These are phyloP conservation scores for Aelia acuminata DNA, from an alignment of 2,888 invertebrate genomes.

Conservation along the genomic window DNA sequence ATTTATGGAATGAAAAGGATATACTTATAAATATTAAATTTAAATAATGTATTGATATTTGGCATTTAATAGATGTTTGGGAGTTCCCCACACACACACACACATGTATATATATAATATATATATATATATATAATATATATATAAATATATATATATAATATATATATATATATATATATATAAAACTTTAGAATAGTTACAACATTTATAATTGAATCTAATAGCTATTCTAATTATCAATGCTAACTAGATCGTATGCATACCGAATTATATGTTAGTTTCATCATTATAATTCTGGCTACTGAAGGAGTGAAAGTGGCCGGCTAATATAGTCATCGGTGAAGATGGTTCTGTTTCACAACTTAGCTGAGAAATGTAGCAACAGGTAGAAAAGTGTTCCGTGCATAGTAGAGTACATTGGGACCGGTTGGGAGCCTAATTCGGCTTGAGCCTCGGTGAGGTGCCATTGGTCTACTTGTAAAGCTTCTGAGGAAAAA, in stretches of 20 bases:
- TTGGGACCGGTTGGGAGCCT: background rate
- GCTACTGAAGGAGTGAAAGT: background rate
- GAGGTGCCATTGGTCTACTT: background rate
- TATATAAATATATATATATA: too few species aligned
- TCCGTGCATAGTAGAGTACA: background rate
- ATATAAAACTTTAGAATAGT: background rate
- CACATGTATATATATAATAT: too few species aligned
- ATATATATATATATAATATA: too few species aligned
- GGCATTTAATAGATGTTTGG: too few species aligned
- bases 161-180: too few species aligned
- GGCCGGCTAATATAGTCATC: background rate
- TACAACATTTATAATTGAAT: background rate
- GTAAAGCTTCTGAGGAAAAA: too few species aligned
- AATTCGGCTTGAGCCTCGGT: background rate
- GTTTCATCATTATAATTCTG: background rate
- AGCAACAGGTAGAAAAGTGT: constrained; percentile 25
- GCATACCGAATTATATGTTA: background rate
- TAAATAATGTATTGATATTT: too few species aligned
- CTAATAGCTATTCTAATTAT: background rate
- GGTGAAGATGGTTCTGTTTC: background rate
- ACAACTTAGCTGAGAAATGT: background rate
- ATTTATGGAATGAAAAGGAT: too few species aligned
- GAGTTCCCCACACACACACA: too few species aligned
- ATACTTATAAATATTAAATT: too few species aligned
- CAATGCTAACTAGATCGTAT: background rate